Evolutionary conservation across 2,797 vertebrate genomes (phyloP), one percentile per base, ranked within the genome.

Genomic region (Eospalax fontanierii): DNA sequence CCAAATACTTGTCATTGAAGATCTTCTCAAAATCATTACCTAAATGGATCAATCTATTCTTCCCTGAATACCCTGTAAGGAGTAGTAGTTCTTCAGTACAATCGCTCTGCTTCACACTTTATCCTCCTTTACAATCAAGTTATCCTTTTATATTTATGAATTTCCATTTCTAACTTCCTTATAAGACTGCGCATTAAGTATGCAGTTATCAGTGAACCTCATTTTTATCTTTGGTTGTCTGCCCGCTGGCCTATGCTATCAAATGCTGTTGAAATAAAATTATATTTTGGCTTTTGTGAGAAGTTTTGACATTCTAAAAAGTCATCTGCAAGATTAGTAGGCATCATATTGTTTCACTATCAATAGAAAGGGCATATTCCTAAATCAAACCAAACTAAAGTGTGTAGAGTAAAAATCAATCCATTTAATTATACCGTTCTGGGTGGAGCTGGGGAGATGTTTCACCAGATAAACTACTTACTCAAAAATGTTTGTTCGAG

Each of bases 151-250:
- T 57, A 76, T 68, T 54, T 61, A 75, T 50, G 38, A 50, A 12
- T 50, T 95, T 85, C 68, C 1, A 54, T 68, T 91, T 82, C 18
- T 61, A 54, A 4, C 11, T 83, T 35, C 43, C 33, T 2, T 75
- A 46, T 1, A 21, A 80, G 38, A 66, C 0, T 43, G 1, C 11
- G 90, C 63, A 18, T 1, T 88, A 40, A 82, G 46, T 54, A 54
- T 12, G 14, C 50, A 54, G 50, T 54, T 54, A 86, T 83, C 33
- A 89, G 18, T 82, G 15, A 54, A 46, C 8, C 38, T 89, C 12
- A 71, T 38, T 96, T 79, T 80, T 66, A 84, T 26, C 15, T 91
- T 81, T 94, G 30, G 78, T 80, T 66, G 38, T 22, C 43, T 83
- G 14, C n/a, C 74, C 26, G 1, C 4, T 26, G 18, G 28, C 14